phyloP scores from a whole-genome alignment of 2,113 vertebrate genomes.

The Phaethornis superciliosus region DNA sequence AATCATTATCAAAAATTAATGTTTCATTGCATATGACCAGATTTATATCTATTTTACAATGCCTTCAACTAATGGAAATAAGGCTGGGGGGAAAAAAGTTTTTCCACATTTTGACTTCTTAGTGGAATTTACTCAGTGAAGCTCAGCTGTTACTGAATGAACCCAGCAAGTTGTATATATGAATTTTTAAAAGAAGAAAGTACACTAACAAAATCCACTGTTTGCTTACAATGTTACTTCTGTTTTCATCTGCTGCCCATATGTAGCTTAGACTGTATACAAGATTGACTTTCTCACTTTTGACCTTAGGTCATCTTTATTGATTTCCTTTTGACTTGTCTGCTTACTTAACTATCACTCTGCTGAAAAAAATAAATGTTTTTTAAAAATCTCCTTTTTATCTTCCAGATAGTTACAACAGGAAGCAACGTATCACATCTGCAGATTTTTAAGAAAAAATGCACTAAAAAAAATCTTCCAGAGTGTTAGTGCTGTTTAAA shows the following conservation, averaged over 20 bases:
- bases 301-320: not conserved
- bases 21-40: not conserved
- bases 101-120: not conserved
- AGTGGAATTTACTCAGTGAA: not conserved
- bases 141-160: not conserved
- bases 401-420: not conserved
- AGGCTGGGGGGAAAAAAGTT: not conserved
- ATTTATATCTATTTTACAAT: not conserved
- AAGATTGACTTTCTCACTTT: not conserved
- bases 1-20: not conserved
- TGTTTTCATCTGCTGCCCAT: not conserved
- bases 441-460: not conserved
- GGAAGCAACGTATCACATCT: not conserved
- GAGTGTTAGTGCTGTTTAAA: not conserved
- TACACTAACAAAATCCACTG: not conserved
- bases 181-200: not conserved
- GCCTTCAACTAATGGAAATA: not conserved
- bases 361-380: not conserved
- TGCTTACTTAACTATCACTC: not conserved
- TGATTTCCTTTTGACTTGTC: slow-evolving; percentile 4
- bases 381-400: not conserved
- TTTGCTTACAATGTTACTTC: not conserved
- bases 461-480: too few species aligned
- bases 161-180: not conserved
- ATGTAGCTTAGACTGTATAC: not conserved